A percentile compares a stretch with the other conserved stretches of the same genome.
Conservation (phyloP, 2,113 vertebrate species). For the Bujurquina vittata region DNA sequence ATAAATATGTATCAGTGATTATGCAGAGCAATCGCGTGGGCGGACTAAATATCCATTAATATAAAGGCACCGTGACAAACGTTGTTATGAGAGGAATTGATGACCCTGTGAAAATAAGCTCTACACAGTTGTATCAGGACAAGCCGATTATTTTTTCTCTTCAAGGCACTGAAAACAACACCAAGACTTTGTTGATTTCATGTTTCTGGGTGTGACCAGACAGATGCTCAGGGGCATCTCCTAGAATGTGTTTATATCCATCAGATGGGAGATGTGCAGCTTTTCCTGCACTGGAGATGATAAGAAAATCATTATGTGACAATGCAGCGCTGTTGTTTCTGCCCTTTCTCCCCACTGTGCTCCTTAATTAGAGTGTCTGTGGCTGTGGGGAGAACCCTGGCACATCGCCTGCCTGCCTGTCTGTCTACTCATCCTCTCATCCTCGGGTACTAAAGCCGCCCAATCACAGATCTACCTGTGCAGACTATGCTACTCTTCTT, state of each 20-base stretch:
- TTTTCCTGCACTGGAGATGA: constrained; percentile 60
- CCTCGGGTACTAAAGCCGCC: constrained; percentile 38
- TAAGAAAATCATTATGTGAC: constrained; percentile 71
- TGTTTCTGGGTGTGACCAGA: constrained; percentile 41
- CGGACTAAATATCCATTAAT: constrained; percentile 42
- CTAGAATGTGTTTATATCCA: neutral
- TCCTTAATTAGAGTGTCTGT: constrained; percentile 78
- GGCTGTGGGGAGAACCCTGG: constrained; percentile 64
- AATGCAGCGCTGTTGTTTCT: constrained; percentile 62
- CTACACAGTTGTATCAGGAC: neutral
- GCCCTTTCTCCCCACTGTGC: constrained; percentile 66
- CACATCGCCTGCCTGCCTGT: constrained; percentile 50
- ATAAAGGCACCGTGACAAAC: constrained; percentile 13
- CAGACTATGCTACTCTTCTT: constrained; percentile 14
- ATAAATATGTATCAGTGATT: constrained; percentile 59
- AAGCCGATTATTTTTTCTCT: neutral
- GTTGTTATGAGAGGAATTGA: constrained; percentile 25
- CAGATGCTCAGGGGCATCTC: constrained; percentile 8
- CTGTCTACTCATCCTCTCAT: constrained; percentile 46
- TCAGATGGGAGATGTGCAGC: constrained; percentile 32
- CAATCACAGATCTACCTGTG: constrained; percentile 43
- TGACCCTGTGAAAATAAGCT: constrained; percentile 23
- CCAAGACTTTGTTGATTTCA: constrained; percentile 9
- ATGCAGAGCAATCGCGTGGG: constrained; percentile 35
- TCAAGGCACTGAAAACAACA: constrained; percentile 19